These are phyloP conservation scores for Caprella mutica DNA, from an alignment of 2,888 invertebrate species.

Conservation along the genomic window DNA sequence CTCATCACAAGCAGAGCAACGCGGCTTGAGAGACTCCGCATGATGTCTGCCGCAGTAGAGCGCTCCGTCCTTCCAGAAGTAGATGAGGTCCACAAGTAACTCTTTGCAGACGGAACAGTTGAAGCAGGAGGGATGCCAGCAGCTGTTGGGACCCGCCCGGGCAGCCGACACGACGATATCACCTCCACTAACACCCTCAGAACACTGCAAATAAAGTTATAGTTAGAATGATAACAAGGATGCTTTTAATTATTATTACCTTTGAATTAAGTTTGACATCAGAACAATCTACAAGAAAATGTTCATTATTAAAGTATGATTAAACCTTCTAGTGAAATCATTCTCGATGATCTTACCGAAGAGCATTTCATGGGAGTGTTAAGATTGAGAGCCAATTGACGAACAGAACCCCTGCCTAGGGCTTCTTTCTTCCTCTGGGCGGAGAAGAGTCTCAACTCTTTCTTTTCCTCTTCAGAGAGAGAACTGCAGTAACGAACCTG, in stretches of 20 bases:
- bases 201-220: constrained; percentile 62
- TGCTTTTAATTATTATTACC: too few relatives aligned
- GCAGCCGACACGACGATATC: constrained; percentile 86
- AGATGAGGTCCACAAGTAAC: constrained; percentile 90
- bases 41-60: constrained; percentile 94
- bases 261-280: too few relatives aligned
- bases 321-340: too few relatives aligned
- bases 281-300: too few relatives aligned
- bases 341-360: constrained; percentile 60
- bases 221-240: too few relatives aligned
- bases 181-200: constrained; percentile 67
- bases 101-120: constrained; percentile 82
- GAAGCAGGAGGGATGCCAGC: constrained; percentile 96
- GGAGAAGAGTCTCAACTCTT: constrained; percentile 83
- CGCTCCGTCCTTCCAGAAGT: constrained; percentile 74
- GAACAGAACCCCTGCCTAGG: constrained; percentile 80
- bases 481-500: constrained; percentile 93
- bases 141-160: constrained; percentile 67
- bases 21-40: constrained; percentile 89
- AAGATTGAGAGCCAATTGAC: constrained; percentile 53
- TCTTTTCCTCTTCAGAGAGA: constrained; percentile 82
- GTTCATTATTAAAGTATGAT: too few relatives aligned
- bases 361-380: constrained; percentile 58
- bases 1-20: constrained; percentile 97
- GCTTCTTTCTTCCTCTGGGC: constrained; percentile 89